Evolutionary conservation across 2,113 vertebrate species (phyloP).

Genomic region (Rhinoptilus africanus): DNA sequence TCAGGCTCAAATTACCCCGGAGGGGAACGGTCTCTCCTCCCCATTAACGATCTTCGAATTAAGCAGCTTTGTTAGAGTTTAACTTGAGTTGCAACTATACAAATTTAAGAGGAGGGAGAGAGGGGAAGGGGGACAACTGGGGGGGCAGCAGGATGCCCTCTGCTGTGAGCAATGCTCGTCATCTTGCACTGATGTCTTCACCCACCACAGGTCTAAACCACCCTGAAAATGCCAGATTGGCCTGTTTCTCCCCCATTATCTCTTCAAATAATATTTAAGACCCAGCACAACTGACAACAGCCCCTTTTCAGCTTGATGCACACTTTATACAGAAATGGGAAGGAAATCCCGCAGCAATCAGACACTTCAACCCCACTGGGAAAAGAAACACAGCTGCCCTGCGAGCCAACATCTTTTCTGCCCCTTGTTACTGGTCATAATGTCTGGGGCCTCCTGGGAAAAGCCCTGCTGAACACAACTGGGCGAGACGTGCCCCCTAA

Average conservation of each 20-base stretch:
- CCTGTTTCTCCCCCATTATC: background rate
- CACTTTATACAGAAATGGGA: background rate
- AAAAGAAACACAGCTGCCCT: background rate
- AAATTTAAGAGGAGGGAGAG: background rate
- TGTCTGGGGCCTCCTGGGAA: background rate
- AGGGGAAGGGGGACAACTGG: background rate
- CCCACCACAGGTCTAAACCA: background rate
- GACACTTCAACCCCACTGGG: background rate
- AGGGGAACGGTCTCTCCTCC: slow-evolving; percentile 73
- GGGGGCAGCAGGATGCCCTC: background rate
- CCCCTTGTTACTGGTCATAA: background rate
- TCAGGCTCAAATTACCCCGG: slow-evolving; percentile 77
- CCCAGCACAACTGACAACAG: accelerated
- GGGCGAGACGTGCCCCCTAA: background rate
- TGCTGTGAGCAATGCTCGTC: background rate
- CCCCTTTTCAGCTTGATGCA: background rate
- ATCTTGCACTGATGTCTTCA: background rate
- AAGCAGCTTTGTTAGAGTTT: slow-evolving; percentile 70
- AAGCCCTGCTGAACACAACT: background rate
- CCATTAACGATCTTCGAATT: slow-evolving; percentile 76
- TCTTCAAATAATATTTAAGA: background rate
- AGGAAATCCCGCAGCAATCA: background rate
- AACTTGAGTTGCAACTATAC: slow-evolving; percentile 12
- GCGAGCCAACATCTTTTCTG: accelerated
- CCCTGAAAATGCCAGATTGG: background rate